A percentile compares a stretch with the other conserved stretches of the same genome.
phyloP scores from a whole-genome alignment of 1,140 invertebrate genomes.

The Micrasema minimum region DNA sequence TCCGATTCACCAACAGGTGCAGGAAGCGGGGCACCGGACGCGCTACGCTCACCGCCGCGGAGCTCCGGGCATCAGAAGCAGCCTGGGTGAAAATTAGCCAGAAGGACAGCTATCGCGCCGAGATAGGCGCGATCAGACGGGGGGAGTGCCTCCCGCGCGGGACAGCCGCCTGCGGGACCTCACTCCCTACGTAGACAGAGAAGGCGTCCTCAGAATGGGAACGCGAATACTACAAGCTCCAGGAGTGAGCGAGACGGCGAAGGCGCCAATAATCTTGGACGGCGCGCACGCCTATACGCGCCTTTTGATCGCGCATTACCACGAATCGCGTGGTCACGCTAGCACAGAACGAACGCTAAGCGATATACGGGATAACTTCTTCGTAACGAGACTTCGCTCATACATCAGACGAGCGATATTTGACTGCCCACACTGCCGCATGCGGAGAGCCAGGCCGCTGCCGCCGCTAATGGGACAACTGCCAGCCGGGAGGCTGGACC shows the following conservation, averaged over 20 bases:
- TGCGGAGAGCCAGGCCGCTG: neutral
- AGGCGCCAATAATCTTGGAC: neutral
- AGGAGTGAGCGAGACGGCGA: neutral
- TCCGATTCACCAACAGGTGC: neutral
- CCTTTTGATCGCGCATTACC: neutral
- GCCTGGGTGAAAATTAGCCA: neutral
- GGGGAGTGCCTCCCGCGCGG: neutral
- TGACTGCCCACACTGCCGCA: neutral
- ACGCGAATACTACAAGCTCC: neutral
- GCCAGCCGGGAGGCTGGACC: neutral
- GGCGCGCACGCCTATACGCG: neutral
- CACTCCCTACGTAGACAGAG: neutral
- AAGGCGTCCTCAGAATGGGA: neutral
- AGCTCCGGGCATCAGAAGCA: neutral
- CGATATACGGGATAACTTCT: neutral
- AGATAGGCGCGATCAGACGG: neutral
- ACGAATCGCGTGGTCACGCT: neutral
- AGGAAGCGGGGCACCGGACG: constrained; percentile 35
- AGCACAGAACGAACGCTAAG: neutral
- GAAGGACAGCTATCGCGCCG: neutral
- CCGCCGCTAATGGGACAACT: neutral
- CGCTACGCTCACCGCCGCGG: constrained; percentile 50
- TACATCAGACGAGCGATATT: neutral
- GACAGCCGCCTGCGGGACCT: neutral
- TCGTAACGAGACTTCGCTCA: neutral